phyloP scores from a whole-genome alignment of 2,888 invertebrate species.

The Chrysodeixis includens region DNA sequence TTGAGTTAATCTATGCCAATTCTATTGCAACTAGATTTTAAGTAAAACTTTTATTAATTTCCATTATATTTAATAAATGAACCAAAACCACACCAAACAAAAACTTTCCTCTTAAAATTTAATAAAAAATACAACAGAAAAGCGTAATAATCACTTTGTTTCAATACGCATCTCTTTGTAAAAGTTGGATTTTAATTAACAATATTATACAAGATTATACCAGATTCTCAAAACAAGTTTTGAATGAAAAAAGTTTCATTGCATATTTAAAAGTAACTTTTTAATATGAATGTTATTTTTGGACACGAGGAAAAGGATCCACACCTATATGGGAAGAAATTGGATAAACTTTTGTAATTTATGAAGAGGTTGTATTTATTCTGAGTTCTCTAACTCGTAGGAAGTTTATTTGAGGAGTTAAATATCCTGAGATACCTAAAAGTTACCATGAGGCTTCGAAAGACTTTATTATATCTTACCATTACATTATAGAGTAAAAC shows the following conservation, averaged over 20 bases:
- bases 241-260: constrained; percentile 10
- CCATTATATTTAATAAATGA: background rate
- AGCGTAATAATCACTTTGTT: background rate
- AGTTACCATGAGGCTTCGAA: background rate
- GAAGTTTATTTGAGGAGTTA: constrained; percentile 28
- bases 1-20: background rate
- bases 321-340: constrained; percentile 19
- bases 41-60: background rate
- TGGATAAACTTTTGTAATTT: constrained; percentile 52
- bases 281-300: constrained; percentile 28
- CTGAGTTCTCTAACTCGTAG: constrained; percentile 30
- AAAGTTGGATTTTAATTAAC: constrained; percentile 20
- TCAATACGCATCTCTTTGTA: constrained; percentile 7
- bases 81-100: background rate
- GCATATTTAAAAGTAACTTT: constrained; percentile 28
- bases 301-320: constrained; percentile 7
- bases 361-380: constrained; percentile 29
- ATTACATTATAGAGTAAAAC: no score
- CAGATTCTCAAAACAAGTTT: constrained; percentile 9
- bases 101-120: background rate
- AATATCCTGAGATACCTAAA: background rate
- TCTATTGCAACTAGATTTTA: background rate
- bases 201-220: constrained; percentile 6
- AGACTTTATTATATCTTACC: background rate
- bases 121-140: background rate